phyloP scores from a whole-genome alignment of 2,797 vertebrate species.

The Falco berigora region DNA sequence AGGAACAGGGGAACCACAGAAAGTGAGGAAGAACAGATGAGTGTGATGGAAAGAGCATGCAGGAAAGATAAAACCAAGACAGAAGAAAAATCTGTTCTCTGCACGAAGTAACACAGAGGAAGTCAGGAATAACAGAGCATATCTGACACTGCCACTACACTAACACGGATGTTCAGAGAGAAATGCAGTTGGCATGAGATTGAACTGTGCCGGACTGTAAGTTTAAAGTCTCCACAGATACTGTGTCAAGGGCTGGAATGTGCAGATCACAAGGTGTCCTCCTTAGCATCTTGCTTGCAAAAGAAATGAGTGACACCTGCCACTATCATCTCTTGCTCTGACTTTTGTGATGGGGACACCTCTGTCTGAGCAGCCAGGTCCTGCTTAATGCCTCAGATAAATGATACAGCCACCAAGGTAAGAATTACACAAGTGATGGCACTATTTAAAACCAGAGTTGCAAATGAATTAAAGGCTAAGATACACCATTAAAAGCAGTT shows the following conservation, averaged over 20 bases:
- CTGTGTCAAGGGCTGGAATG: neutral
- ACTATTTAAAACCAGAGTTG: rapidly evolving
- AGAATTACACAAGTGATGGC: neutral
- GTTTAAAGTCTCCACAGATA: neutral
- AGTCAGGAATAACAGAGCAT: neutral
- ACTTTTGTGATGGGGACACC: rapidly evolving
- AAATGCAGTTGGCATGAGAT: rapidly evolving
- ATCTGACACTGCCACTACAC: neutral
- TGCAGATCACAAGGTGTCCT: neutral
- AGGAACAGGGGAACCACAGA: neutral
- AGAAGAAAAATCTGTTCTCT: neutral
- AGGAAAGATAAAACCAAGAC: neutral
- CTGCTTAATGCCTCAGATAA: neutral
- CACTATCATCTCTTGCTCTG: neutral
- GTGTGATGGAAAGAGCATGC: rapidly evolving
- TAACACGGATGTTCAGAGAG: neutral
- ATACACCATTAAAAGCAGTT: neutral
- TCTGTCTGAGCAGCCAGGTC: neutral
- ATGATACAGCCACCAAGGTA: rapidly evolving
- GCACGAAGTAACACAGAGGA: neutral
- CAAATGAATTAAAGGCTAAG: rapidly evolving
- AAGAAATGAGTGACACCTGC: rapidly evolving
- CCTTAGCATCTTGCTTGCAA: neutral
- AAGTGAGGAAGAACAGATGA: neutral
- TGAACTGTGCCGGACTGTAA: neutral